Evolutionary conservation across 2,113 vertebrate genomes (phyloP), one percentile per base, ranked within the genome.

Genomic region (Silurus meridionalis): DNA sequence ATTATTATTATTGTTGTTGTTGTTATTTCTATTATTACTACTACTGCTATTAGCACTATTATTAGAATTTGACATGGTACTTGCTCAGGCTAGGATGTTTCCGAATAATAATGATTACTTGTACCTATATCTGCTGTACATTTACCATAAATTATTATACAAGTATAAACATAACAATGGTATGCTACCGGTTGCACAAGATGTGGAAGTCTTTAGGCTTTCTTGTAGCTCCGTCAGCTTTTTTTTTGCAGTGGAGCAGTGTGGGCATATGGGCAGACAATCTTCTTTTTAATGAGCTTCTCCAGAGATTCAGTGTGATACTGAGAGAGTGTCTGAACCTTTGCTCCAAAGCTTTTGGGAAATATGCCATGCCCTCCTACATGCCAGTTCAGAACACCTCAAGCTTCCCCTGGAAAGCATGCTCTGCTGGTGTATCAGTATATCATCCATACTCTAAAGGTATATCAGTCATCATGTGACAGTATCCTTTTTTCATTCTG

Each of bases 151-250:
- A 64, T 10, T 25, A 25, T 25, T 10, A 23, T 1, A 8, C 0
- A 64, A 25, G 11, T 37, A 37, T 37, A 64, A n/a, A 9, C 23
- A 64, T 3, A 64, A 64, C 9, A 4, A 3, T 63, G 9, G 61
- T 23, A 8, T 63, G 63, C 23, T 8, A 61, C 19, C 19, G 8
- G 60, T 17, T 19, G 7, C 21, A 8, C 61, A 64, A 64, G 8
- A n/a, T n/a, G 61, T 64, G n/a, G 8, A 64, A n/a, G 7, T n/a
- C 21, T 64, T 64, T 64, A n/a, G 8, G 23, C 28, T 67, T 67
- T 87, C 83, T 53, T 86, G 67, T 10, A 87, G 75, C 52, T 81
- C 74, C 83, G 63, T 86, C 6, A 88, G 28, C 69, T 87, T 74
- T 28, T 87, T 28, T 46, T 83, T 37, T 87, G 87, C 13, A 90